Base-by-base conservation (phyloP, 1,140 invertebrate genomes). In the Forficula auricularia region DNA sequence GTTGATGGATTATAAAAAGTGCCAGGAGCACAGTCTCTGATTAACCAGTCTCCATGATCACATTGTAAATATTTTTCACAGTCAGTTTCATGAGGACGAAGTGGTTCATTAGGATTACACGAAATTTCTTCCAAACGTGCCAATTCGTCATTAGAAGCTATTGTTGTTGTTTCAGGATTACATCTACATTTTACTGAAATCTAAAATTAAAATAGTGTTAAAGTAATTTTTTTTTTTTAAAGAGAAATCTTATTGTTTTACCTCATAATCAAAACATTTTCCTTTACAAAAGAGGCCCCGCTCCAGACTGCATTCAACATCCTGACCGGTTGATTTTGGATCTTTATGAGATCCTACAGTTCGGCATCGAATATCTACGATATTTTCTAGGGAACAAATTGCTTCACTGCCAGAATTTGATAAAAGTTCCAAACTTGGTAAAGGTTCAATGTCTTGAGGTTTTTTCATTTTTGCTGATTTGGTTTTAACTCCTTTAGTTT, bases 301-400 rank as follows among this genome's bases (percentile, higher is more conserved):
- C 48, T 78, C 66, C 15, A 85, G 52, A 51, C 71, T 77, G 54
- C 85, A 89, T 37, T 78, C 70, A 0, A 80, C 77, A 52, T 80
- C 70, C 43, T 84, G 62, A 1, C 75, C 77, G 12, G 76, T 76
- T 45, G 73, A 69, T 53, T 79, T 79, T 1, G 72, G 62, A 2
- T 65, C 59, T 34, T 68, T 61, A 41, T 80, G 71, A 1, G 64
- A 67, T 0, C 62, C 61, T 2, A 73, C 67, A 0, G 77, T 76
- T 19, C 82, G 66, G 50, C 85, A 89, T 57, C 76, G 67, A 42
- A 89, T 81, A 35, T 76, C 67, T 2, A 59, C 62, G 67, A 88
- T 84, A 46, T 71, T 61, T 0, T 71, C 59, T 13, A 49, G 47
- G 2, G 57, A 52, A 53, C 78, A 82, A 51, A 67, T 61, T n/a